Evolutionary conservation across 2,888 invertebrate species (phyloP), one percentile per base, ranked within the genome.

Genomic region (Cloeon dipterum): DNA sequence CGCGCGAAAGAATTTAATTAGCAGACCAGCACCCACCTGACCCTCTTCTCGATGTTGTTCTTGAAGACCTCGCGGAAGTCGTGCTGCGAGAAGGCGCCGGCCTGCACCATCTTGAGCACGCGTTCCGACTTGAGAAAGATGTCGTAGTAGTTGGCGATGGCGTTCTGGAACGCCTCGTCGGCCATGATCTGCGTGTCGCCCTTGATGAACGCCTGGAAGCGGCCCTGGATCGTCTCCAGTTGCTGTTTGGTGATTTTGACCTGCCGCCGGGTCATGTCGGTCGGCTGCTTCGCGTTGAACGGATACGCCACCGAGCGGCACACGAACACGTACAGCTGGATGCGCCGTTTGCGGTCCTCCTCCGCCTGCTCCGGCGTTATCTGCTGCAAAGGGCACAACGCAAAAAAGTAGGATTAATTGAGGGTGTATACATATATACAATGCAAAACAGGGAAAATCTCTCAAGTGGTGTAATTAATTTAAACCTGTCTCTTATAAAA

Each of bases 231-330:
- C 29, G 83, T 79, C 58, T 93, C 91, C 45, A 94, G 63, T 59
- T 96, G 94, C 56, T 89, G 86, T 54, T 89, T 88, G 39, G 83
- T 88, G 37, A 99, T 79, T 66, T 98, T 98, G 39, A 83, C 78
- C 55, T 93, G 91, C 43, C 96, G 65, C 50, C 83, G 68, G 3
- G 89, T 89, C 91, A 96, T 89, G 56, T 99, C 98, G 5, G 91
- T 93, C 1, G 93, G 91, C 55, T 96, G 96, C 60, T 98, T 98
- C 10, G 94, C 93, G 61, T 96, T 99, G 65, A 98, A 98, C 5
- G 96, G 96, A 62, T 98, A 96, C 5, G 98, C 89, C 52, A 94
- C 75, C 60, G 94, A 93, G 54, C 96, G 69, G 45, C 94, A 89
- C 45, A 98, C 86, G 58, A 98, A 98, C 45, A 99, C 96, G 61